Percentiles rank a stretch among this genome's conserved stretches.
Evolutionary conservation across 2,888 invertebrate genomes (phyloP).

Genomic region (Parnassius smintheus): DNA sequence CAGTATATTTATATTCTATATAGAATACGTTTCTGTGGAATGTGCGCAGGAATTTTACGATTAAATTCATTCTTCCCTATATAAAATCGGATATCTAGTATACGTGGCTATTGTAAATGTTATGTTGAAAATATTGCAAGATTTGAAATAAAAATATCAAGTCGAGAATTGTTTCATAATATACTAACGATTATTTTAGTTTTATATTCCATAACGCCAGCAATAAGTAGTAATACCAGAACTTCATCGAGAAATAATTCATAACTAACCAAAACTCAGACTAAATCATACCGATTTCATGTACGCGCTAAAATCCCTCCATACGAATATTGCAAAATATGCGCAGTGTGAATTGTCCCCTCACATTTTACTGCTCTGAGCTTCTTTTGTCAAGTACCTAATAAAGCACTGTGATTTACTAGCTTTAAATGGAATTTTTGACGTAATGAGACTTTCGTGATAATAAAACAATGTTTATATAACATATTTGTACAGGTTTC

Average conservation of each 20-base stretch:
- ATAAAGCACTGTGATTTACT: conserved; percentile 6
- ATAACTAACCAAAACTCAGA: conserved; percentile 22
- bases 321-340: conserved; percentile 25
- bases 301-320: conserved; percentile 17
- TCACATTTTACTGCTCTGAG: conserved; percentile 10
- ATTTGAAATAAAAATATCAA: too few relatives aligned
- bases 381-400: conserved; percentile 8
- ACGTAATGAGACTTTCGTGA: background rate
- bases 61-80: too few relatives aligned
- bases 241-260: conserved; percentile 19
- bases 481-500: too few relatives aligned
- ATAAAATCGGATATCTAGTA: too few relatives aligned
- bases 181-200: too few relatives aligned
- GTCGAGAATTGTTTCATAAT: too few relatives aligned
- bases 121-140: too few relatives aligned
- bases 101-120: too few relatives aligned
- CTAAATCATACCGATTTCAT: conserved; percentile 21
- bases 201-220: background rate
- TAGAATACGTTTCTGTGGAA: too few relatives aligned
- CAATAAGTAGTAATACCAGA: background rate
- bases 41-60: too few relatives aligned
- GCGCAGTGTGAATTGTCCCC: conserved; percentile 21
- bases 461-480: too few relatives aligned
- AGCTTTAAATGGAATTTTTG: conserved; percentile 15
- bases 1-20: too few relatives aligned